Conservation (phyloP, 2,113 vertebrate genomes). For the Oreochromis niloticus region DNA sequence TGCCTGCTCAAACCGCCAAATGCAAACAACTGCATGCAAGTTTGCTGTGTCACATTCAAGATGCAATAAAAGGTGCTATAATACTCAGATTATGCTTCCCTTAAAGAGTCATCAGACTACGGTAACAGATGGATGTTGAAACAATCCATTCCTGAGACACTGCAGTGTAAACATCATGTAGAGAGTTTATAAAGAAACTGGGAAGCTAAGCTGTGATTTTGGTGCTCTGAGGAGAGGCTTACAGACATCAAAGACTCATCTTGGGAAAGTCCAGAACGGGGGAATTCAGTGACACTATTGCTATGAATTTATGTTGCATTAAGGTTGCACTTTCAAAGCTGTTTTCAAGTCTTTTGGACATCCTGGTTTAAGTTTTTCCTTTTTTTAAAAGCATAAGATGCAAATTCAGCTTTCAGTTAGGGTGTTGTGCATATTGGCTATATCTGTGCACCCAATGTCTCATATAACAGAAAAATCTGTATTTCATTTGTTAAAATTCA, state of each 20-base stretch:
- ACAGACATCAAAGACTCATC: not conserved
- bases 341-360: not conserved
- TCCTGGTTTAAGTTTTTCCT: not conserved
- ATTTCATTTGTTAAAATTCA: not conserved
- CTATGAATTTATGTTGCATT: not conserved
- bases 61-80: not conserved
- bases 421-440: fast-evolving
- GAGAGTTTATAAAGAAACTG: not conserved
- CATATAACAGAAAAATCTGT: not conserved
- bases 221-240: not conserved
- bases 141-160: not conserved
- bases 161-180: not conserved
- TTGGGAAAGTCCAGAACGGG: not conserved
- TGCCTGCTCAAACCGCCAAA: not conserved
- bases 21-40: not conserved
- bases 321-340: not conserved
- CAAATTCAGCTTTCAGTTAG: not conserved
- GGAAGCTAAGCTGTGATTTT: not conserved
- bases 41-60: not conserved
- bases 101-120: not conserved
- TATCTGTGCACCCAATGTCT: not conserved
- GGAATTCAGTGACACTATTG: not conserved
- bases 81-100: not conserved
- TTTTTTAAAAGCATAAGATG: not conserved
- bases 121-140: not conserved